Base-by-base conservation (phyloP, 2,888 invertebrate genomes). In the Orchestes rusci region DNA sequence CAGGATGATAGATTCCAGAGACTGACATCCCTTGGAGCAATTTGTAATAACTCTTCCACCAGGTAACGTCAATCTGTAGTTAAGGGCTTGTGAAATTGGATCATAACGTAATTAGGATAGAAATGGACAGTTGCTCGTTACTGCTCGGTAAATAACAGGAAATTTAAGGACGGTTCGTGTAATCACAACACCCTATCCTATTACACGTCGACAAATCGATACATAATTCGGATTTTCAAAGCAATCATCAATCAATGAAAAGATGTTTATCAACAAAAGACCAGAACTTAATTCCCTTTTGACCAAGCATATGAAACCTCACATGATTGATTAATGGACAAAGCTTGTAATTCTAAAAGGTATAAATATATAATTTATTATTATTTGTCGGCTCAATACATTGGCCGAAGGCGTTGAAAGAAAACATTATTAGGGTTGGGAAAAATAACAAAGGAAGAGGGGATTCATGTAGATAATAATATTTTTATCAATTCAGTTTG, bases 41-140 rank as follows among this genome's bases (percentile, higher is more conserved):
- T 13, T 30, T n/a, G 28, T 13, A 36, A 45, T 40, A 36, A 36
- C 8, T 41, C 34, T 41, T 16, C 41, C 20, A 13, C 31, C 40
- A 41, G 41, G 40, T 41, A 28, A 27, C 35, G 45, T 40, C 35
- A 45, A 36, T 45, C 39, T 8, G 36, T 19, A 5, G 32, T 34
- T 18, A 35, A 50, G 50, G 52, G 45, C 45, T 37, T 34, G 37
- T 51, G 50, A 51, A 52, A 53, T 52, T 55, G 43, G 51, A 55
- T 53, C 48, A 50, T 52, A 53, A 53, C 53, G 51, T 53, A 50
- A 51, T 55, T 54, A 52, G 44, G 49, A 45, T 33, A 37, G 44
- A 45, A 45, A 39, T 48, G 51, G 49, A 53, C 50, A 37, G 27
- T 41, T 37, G 16, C 33, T 46, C 38, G 38, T 46, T 46, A 42